Base-by-base conservation (phyloP, 2,888 invertebrate species). In the Drosophila austrosaltans region DNA sequence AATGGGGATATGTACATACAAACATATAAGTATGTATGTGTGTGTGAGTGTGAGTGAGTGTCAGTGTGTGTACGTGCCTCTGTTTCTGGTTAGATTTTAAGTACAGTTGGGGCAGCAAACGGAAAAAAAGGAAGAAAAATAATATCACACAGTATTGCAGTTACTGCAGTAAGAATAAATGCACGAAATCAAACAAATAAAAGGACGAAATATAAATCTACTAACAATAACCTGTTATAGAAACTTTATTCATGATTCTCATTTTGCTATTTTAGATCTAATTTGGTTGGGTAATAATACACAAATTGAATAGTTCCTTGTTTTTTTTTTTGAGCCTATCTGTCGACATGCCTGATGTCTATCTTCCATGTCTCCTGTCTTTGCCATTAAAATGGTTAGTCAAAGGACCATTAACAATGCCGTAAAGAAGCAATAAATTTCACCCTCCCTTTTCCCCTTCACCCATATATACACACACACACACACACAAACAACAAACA, bases 1-100 rank as follows among this genome's bases (percentile, higher is more conserved):
- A 76, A 71, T 79, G 78, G 79, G 80, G 78, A 48, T 48, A 12
- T 48, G 22, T 39, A 39, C 3, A 12, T 3, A 48, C 5, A 22
- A 20, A 20, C 6, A 22, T 48, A 7, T 44, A 16, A 20, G 7
- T 42, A 2, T 44, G 8, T 44, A 8, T 44, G 8, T 8, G 6
- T 48, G 25, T 48, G 7, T 48, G 22, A 10, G 25, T 25, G n/a
- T 39, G 4, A 8, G 6, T 3, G 39, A 10, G 2, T 10, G 12
- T 39, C 16, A 16, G 39, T 12, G 12, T 10, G 3, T 48, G 54
- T 54, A 30, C 30, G 54, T 54, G 54, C 54, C n/a, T 54, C 30
- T n/a, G 54, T 54, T 54, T 54, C 16, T 54, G 54, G 54, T 30
- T 54, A 30, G 30, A 54, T 54, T 54, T 54, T 54, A 54, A 54